These are phyloP conservation scores for Loripinus fragilis DNA, from an alignment of 2,888 invertebrate genomes.

Conservation along the genomic window DNA sequence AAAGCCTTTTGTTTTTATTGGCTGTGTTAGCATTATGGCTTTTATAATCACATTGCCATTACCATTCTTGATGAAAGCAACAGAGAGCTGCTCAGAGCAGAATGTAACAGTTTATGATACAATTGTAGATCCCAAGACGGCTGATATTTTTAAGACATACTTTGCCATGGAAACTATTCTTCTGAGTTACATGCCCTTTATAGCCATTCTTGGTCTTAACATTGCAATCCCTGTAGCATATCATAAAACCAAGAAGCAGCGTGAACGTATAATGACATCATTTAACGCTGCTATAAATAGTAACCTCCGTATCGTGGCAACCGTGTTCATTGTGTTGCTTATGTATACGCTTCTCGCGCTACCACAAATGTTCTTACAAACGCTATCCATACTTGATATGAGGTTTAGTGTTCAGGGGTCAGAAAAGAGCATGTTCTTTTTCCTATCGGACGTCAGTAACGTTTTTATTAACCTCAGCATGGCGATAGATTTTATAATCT, in stretches of 20 bases:
- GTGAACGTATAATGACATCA: neutral
- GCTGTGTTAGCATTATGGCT: neutral
- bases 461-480: too few relatives aligned
- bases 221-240: neutral
- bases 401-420: too few relatives aligned
- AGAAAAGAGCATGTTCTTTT: too few relatives aligned
- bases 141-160: neutral
- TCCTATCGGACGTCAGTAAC: too few relatives aligned
- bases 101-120: neutral
- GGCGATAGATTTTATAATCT: too few relatives aligned
- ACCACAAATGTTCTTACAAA: neutral
- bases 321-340: neutral
- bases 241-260: neutral
- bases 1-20: neutral
- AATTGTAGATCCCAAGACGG: neutral
- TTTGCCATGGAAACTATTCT: neutral
- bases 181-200: neutral
- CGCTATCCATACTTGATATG: neutral
- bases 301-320: neutral
- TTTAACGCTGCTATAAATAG: neutral
- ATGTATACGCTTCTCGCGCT: neutral
- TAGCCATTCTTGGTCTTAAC: neutral
- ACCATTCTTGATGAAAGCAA: neutral
- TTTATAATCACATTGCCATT: neutral
- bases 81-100: neutral